Conservation (phyloP, 1,140 invertebrate species). For the Globodera rostochiensis region DNA sequence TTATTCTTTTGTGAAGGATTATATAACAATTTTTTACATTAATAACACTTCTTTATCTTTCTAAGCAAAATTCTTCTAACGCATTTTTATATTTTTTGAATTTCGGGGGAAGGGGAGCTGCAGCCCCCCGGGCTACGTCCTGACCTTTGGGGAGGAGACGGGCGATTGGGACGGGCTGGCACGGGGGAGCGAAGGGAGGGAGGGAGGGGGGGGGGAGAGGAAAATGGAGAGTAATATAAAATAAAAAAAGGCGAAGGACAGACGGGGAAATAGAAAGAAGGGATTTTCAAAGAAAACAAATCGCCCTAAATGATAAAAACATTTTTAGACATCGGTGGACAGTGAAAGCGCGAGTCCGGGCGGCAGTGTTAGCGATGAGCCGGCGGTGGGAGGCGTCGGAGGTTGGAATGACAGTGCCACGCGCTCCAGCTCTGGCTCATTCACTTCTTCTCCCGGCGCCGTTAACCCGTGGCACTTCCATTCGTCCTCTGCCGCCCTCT, state of each 20-base stretch:
- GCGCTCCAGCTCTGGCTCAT: conserved; percentile 1
- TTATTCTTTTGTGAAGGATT: too few species aligned
- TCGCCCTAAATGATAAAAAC: not conserved
- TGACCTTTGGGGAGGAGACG: not conserved
- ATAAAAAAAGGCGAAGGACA: not conserved
- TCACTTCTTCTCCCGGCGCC: conserved; percentile 17
- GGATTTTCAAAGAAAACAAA: not conserved
- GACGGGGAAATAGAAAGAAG: too few species aligned
- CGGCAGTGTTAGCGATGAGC: conserved; percentile 9
- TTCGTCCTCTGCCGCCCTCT: not conserved
- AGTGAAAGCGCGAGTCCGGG: not conserved
- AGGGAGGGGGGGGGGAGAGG: not conserved
- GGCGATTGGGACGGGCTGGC: conserved; percentile 1
- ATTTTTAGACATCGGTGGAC: conserved; percentile 4
- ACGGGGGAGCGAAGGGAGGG: not conserved
- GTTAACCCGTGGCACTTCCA: not conserved
- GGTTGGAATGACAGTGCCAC: conserved; percentile 3
- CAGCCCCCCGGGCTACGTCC: not conserved
- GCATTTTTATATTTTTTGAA: not conserved
- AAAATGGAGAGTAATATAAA: not conserved
- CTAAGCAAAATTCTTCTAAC: not conserved
- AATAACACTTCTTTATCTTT: not conserved
- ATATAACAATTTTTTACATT: too few species aligned
- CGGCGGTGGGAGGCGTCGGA: not conserved
- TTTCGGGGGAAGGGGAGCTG: too few species aligned